Conservation (phyloP, 2,797 vertebrate species). For the Aeoliscus strigatus region DNA sequence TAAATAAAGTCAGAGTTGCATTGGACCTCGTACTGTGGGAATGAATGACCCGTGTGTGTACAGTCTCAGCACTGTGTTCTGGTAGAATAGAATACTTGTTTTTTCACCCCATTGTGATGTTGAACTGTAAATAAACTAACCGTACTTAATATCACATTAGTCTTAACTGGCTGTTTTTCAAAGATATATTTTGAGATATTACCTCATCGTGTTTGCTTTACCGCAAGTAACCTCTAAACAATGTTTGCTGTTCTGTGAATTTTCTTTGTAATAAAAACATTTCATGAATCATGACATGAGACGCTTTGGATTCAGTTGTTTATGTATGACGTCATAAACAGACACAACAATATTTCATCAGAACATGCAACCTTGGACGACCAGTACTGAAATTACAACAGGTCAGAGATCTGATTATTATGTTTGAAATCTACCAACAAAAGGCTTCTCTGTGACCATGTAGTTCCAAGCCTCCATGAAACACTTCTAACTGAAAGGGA, state of each 20-base stretch:
- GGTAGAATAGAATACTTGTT: constrained; percentile 73
- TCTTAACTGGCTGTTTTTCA: constrained; percentile 73
- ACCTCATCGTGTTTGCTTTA: constrained; percentile 72
- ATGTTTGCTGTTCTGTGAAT: constrained; percentile 82
- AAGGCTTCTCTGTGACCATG: too few relatives aligned
- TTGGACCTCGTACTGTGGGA: constrained; percentile 65
- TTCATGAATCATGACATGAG: constrained; percentile 59
- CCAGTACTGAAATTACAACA: too few relatives aligned
- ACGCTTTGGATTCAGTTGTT: constrained; percentile 34
- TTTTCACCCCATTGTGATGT: constrained; percentile 67
- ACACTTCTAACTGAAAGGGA: too few relatives aligned
- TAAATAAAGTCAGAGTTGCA: constrained; percentile 49
- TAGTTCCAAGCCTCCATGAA: too few relatives aligned
- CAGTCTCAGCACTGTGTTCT: constrained; percentile 83
- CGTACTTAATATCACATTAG: constrained; percentile 76
- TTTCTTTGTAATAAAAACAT: constrained; percentile 86
- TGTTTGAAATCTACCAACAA: too few relatives aligned
- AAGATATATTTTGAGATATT: constrained; percentile 76
- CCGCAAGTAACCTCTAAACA: constrained; percentile 68
- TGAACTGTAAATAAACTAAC: constrained; percentile 71
- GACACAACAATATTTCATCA: not conserved
- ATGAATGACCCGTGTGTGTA: constrained; percentile 67
- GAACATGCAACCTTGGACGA: not conserved
- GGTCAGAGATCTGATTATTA: too few relatives aligned
- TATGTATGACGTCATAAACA: not conserved